Base-by-base conservation (phyloP, 2,888 invertebrate genomes). In the Monoplex corrugatus region DNA sequence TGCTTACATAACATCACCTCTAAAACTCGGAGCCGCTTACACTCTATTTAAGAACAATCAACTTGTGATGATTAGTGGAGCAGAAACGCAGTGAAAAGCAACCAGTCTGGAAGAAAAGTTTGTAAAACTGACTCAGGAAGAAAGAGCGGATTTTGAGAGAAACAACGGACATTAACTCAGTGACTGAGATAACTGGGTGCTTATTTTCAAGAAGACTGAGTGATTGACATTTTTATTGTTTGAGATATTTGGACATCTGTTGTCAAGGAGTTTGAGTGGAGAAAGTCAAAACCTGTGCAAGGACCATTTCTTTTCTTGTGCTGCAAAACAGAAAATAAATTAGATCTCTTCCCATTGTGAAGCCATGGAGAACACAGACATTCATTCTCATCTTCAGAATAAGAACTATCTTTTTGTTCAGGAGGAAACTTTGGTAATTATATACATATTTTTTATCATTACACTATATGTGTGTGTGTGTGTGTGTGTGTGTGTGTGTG, bases 361-460 rank as follows among this genome's bases (percentile, higher is more conserved):
- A 63, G n/a, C 44, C 43, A 82, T 82, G 80, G 80, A 16, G 19
- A 28, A 82, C n/a, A 43, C 80, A 38, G 80, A 82, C 43, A 43
- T 82, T 44, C 80, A 82, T 38, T 28, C 43, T 2, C 80, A 82
- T n/a, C 43, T 82, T 0, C 43, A 82, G 28, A 82, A 44, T 5
- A 82, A 82, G 43, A 82, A 82, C n/a, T 82, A 82, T n/a, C 80
- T 82, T 2, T 82, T 82, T 82, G 80, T 82, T 44, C 80, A 82
- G 23, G 80, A 82, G 23, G 43, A 43, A 28, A 82, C 80, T 28
- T n/a, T 88, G 68, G 78, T 87, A 45, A 84, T 87, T 23, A 6
- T 44, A 5, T 8, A 40, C 86, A 13, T 44, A 35, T 16, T 63
- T 63, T 68, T 87, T 87, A 45, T 63, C 45, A 35, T 10, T 43